Percentiles rank a stretch among this genome's conserved stretches.
These are phyloP conservation scores for Epizoanthus ramosus DNA, from an alignment of 92 coral and sea anemone species.

Conservation along the genomic window DNA sequence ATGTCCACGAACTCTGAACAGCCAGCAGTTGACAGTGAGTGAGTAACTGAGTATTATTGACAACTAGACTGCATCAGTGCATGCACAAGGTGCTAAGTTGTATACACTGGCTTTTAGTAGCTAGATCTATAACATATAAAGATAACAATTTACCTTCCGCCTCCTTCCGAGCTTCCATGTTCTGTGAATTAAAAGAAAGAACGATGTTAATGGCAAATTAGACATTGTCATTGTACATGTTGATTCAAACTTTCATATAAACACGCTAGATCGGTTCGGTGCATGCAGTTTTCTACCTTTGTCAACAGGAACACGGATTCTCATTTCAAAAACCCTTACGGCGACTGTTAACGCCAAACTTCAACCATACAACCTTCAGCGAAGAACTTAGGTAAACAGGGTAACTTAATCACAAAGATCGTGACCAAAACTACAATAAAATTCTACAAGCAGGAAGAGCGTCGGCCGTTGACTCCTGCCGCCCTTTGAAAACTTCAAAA, in stretches of 20 bases:
- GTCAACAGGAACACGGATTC: constrained; percentile 30
- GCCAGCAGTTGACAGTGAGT: too few species aligned
- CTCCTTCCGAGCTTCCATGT: constrained; percentile 23
- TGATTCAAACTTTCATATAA: neutral
- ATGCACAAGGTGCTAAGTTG: too few species aligned
- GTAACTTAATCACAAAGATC: neutral
- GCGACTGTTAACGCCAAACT: neutral
- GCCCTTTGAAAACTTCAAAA: constrained; percentile 41
- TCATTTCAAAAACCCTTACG: neutral
- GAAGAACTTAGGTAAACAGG: neutral
- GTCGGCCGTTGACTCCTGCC: constrained; percentile 19
- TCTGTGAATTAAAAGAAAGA: constrained; percentile 7
- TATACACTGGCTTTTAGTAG: too few species aligned
- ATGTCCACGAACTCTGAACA: too few species aligned
- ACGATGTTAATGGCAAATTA: neutral
- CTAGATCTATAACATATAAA: neutral
- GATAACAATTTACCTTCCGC: constrained; percentile 18
- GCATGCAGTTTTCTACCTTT: neutral
- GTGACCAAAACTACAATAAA: neutral
- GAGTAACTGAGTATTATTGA: too few species aligned
- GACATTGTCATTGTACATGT: neutral
- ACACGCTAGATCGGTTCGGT: too few species aligned
- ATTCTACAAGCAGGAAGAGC: neutral
- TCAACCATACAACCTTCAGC: neutral
- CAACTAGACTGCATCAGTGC: too few species aligned